Evolutionary conservation across 2,797 vertebrate species (phyloP).

Genomic region (Cryptoprocta ferox): DNA sequence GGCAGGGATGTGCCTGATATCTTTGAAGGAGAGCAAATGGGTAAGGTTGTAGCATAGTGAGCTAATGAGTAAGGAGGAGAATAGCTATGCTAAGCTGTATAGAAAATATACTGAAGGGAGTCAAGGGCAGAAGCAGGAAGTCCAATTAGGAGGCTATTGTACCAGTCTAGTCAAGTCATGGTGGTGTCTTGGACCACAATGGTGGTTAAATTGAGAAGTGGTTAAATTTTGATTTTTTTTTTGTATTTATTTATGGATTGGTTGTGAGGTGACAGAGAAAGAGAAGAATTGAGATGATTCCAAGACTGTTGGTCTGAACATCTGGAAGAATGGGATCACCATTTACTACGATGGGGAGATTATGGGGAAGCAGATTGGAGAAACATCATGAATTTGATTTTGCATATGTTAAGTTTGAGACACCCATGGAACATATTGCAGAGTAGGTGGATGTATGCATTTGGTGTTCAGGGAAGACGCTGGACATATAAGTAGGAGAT

Average conservation of each 20-base stretch:
- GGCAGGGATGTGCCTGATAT: neutral
- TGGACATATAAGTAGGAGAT: neutral
- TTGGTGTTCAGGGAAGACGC: neutral
- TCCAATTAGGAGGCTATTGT: neutral
- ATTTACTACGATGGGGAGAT: neutral
- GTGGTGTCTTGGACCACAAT: neutral
- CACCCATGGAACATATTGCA: neutral
- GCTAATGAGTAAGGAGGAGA: neutral
- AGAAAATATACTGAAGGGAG: neutral
- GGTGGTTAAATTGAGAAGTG: neutral
- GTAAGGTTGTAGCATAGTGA: neutral
- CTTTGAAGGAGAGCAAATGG: neutral
- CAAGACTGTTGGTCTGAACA: neutral
- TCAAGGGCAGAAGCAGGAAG: neutral
- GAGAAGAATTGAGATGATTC: neutral
- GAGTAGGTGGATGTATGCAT: neutral
- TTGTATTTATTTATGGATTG: neutral
- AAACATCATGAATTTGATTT: neutral
- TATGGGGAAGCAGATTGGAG: neutral
- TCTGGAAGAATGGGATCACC: neutral
- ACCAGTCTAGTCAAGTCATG: neutral
- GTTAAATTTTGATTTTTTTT: neutral
- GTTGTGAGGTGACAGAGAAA: neutral
- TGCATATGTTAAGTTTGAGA: neutral
- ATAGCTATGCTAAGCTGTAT: neutral